phyloP scores from a whole-genome alignment of 2,113 vertebrate species.

The Galbula dea region DNA sequence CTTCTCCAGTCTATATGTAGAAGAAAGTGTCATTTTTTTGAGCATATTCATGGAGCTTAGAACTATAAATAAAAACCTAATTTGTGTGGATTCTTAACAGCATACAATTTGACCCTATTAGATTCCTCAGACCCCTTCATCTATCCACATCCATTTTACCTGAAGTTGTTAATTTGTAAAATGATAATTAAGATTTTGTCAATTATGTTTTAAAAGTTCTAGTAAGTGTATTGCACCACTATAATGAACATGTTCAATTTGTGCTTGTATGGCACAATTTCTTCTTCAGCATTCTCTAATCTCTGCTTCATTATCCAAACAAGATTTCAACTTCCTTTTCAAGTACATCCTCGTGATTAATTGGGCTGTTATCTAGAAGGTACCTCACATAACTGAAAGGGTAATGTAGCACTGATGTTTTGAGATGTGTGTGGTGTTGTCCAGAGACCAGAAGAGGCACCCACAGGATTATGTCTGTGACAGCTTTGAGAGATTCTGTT shows the following conservation, averaged over 20 bases:
- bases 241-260: slow-evolving; percentile 27
- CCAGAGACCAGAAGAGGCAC: slow-evolving; percentile 29
- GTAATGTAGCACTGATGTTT: slow-evolving; percentile 19
- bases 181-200: slow-evolving; percentile 40
- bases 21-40: not conserved
- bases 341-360: slow-evolving; percentile 63
- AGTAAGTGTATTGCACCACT: not conserved
- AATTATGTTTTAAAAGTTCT: slow-evolving; percentile 1
- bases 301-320: slow-evolving; percentile 63
- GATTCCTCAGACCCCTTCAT: not conserved
- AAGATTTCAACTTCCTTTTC: slow-evolving; percentile 53
- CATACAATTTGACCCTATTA: not conserved
- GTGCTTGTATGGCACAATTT: slow-evolving; percentile 30
- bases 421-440: slow-evolving; percentile 2
- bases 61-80: not conserved
- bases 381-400: slow-evolving; percentile 39
- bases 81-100: not conserved
- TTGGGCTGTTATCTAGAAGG: slow-evolving; percentile 65
- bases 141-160: not conserved
- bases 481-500: not conserved
- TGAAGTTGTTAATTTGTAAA: slow-evolving; percentile 30
- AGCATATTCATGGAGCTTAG: not conserved
- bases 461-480: not conserved
- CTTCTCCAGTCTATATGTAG: not conserved
- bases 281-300: slow-evolving; percentile 42